Evolutionary conservation across 2,888 invertebrate species (phyloP).

Genomic region (Deroplatys truncata): DNA sequence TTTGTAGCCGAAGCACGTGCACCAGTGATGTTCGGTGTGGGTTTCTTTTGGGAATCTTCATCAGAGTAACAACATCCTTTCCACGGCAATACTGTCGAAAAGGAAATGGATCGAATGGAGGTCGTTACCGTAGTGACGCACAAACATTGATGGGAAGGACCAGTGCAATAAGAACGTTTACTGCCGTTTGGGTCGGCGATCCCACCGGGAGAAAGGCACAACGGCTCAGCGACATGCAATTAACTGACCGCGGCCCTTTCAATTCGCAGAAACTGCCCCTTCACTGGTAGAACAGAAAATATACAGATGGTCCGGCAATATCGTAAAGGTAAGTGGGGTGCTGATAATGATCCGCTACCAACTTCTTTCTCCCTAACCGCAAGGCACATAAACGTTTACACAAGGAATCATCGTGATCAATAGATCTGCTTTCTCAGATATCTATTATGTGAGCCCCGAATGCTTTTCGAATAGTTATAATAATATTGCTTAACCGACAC

Average conservation of each 20-base stretch:
- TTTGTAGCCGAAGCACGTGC: no score
- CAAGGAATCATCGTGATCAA: background rate
- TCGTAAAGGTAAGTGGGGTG: slow-evolving; percentile 3
- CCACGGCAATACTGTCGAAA: background rate
- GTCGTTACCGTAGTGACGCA: background rate
- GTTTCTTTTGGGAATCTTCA: no score
- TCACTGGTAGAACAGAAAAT: background rate
- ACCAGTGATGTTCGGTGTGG: no score
- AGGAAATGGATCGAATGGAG: background rate
- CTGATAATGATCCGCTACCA: background rate
- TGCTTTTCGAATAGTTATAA: no score
- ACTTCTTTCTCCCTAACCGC: background rate
- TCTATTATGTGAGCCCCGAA: no score
- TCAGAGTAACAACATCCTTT: background rate
- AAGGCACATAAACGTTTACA: background rate
- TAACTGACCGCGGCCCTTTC: background rate
- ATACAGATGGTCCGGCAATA: background rate
- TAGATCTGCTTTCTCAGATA: no score
- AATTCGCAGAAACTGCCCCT: background rate
- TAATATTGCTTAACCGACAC: no score
- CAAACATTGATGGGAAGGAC: background rate
- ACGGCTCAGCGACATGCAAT: slow-evolving; percentile 10
- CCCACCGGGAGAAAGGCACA: slow-evolving; percentile 2
- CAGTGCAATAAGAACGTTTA: background rate
- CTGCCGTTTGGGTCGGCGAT: background rate